These are phyloP conservation scores for Neoscelio sp. DNA, from an alignment of 2,888 invertebrate species.

Conservation along the genomic window DNA sequence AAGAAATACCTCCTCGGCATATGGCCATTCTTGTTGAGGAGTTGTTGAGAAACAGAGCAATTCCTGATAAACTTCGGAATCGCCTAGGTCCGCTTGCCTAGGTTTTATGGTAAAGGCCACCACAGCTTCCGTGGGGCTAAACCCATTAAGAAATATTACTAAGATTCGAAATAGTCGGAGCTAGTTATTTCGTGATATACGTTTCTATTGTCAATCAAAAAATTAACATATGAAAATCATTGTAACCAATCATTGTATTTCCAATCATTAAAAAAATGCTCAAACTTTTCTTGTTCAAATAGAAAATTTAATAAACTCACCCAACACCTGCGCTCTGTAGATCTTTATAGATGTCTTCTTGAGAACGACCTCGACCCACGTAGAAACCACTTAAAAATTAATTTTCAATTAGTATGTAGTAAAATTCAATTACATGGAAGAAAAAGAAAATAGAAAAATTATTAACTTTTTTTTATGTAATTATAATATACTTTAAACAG, in stretches of 20 bases:
- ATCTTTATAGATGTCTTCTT: constrained; percentile 94
- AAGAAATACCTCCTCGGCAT: constrained; percentile 81
- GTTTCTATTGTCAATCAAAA: too few species aligned
- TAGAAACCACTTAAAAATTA: constrained; percentile 90
- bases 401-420: constrained; percentile 19
- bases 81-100: constrained; percentile 81
- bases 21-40: constrained; percentile 81
- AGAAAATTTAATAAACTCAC: constrained; percentile 72
- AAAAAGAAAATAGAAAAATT: too few species aligned
- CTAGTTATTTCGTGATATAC: too few species aligned
- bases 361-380: constrained; percentile 90
- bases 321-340: constrained; percentile 85
- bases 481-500: too few species aligned
- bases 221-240: too few species aligned
- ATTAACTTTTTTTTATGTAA: too few species aligned
- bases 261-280: too few species aligned
- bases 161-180: constrained; percentile 19
- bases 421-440: too few species aligned
- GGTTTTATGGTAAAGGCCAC: constrained; percentile 82
- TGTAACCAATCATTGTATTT: too few species aligned
- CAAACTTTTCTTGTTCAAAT: too few species aligned
- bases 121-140: constrained; percentile 81
- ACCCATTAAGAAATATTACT: constrained; percentile 75
- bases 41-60: constrained; percentile 82
- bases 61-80: constrained; percentile 82